Evolutionary conservation across 2,113 vertebrate genomes (phyloP), one percentile per base, ranked within the genome.

Genomic region (Brachirus orientalis): DNA sequence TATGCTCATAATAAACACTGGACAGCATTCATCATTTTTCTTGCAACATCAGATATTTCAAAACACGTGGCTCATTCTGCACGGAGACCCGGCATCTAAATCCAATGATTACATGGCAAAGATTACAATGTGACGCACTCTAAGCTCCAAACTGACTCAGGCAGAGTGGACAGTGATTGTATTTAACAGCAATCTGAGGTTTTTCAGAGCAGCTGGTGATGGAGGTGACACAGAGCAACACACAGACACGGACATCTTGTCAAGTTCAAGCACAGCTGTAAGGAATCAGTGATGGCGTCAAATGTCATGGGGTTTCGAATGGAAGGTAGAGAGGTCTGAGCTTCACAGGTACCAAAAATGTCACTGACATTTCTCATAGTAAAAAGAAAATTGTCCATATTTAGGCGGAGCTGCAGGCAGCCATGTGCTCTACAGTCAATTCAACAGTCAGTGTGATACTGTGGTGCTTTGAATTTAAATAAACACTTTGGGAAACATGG

Each of bases 61-160:
- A 83, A 84, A 66, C 18, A 10, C 80, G 44, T 46, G 75, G 77
- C 71, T 82, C 60, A 18, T n/a, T 68, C 77, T 41, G 58, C 72
- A 58, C 12, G 13, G 50, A 64, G 53, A 63, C 43, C 40, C 14
- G 60, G 60, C 71, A 57, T 83, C 78, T 79, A 89, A 88, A 90
- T 90, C 84, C 82, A 82, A 80, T 69, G 79, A 90, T 91, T 90
- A 89, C 84, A 79, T 40, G 46, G 80, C 74, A 83, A 87, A 88
- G 90, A 90, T 90, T 89, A 88, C 83, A 87, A 77, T 76, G 84
- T 79, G 84, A 78, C 86, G 76, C 74, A 74, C 72, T 72, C 45
- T 86, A 87, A 87, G 77, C 88, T 77, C 75, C 61, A 3, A 45
- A 19, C 52, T 55, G 63, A 67, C 55, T 46, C 64, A 12, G 9